Evolutionary conservation across 2,888 invertebrate genomes (phyloP), one percentile per base, ranked within the genome.

Genomic region (Drosophila greeni): DNA sequence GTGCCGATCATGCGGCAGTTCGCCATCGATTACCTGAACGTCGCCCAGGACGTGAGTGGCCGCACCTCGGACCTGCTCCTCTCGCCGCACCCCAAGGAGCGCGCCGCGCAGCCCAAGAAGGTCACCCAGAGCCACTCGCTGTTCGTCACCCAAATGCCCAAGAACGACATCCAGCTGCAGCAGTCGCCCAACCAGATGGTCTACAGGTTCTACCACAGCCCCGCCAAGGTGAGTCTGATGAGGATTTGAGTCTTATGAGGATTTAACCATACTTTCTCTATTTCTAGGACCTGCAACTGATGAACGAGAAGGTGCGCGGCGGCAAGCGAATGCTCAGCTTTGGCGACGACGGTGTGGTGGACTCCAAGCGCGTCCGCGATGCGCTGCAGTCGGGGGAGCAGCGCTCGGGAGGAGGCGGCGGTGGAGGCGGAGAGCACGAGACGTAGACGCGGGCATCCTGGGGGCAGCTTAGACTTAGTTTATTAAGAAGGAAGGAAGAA

Each of bases 1-100:
- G 95, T 97, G 55, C 92, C 92, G 70, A 92, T 92, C 86, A 94
- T 97, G 89, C 94, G 95, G 84, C 92, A 91, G 65, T 95, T 95
- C 85, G 95, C 95, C 56, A 70, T 74, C 33, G 69, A 57, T 0
- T 61, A 66, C 42, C 70, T 77, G 3, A 51, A 74, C 29, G 58
- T 69, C n/a, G 64, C 45, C 2, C 40, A 62, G 11, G 71, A 70
- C 16, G 80, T 82, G 24, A 82, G 80, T 59, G 43, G 29, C 11
- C 11, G 53, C 87, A 84, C 86, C 65, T 65, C 78, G 18, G 87
- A 88, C 61, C 90, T 92, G 36, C 87, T 92, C 3, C 74, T 96
- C 55, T 95, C 95, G 62, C 95, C 95, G 0, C 89, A 95, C 74
- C 95, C 95, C 0, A 90, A 92, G 62, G 91, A 92, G 68, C 86